Evolutionary conservation across 1,140 invertebrate genomes (phyloP).

Genomic region (Drosophila baimaii): DNA sequence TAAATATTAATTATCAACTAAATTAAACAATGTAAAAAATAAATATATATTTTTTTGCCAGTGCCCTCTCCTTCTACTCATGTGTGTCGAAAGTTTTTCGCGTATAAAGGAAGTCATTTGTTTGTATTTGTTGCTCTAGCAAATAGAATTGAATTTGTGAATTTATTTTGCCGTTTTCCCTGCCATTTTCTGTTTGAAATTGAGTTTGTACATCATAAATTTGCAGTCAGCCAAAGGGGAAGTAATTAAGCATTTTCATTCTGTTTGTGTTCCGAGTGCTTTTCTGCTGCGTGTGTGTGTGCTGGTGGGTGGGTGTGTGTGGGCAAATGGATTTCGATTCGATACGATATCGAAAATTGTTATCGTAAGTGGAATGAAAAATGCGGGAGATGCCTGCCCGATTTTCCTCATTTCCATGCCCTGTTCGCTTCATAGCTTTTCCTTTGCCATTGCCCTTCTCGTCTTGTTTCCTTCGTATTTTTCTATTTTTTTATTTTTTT

Average conservation of each 20-base stretch:
- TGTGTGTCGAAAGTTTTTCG: constrained; percentile 29
- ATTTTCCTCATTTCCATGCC: constrained; percentile 44
- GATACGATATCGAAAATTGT: constrained; percentile 63
- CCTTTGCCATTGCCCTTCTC: not conserved
- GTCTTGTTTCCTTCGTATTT: constrained; percentile 1
- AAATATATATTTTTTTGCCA: not conserved
- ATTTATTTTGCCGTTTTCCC: constrained; percentile 49
- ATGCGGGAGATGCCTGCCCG: constrained; percentile 27
- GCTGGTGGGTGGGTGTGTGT: not conserved
- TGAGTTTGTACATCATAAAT: constrained; percentile 62
- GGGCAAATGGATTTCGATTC: constrained; percentile 57
- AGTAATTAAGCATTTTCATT: constrained; percentile 77
- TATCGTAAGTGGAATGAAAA: constrained; percentile 64
- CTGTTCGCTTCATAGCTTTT: constrained; percentile 1
- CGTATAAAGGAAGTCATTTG: constrained; percentile 68
- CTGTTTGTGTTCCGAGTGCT: constrained; percentile 29
- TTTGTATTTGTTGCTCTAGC: constrained; percentile 61
- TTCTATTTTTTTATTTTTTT: constrained; percentile 7
- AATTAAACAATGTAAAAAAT: too few relatives aligned
- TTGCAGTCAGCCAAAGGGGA: constrained; percentile 45
- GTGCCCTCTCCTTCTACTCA: not conserved
- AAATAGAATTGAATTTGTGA: constrained; percentile 60
- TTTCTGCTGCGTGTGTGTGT: not conserved
- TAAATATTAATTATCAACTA: not conserved
- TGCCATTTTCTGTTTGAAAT: constrained; percentile 47